These are phyloP conservation scores for Morelia viridis DNA, from an alignment of 2,797 vertebrate species.

Conservation along the genomic window DNA sequence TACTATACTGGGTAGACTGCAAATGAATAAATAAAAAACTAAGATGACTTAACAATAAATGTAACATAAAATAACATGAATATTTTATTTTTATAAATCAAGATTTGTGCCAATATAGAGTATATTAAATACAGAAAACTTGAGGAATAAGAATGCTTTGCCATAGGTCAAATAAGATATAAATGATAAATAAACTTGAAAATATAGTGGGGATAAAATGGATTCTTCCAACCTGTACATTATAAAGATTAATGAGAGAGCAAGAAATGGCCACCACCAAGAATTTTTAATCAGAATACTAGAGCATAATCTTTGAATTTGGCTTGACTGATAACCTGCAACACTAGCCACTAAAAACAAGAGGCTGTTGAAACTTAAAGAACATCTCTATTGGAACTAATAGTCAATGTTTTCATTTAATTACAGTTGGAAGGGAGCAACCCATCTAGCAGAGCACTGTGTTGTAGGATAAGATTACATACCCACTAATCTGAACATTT, in stretches of 20 bases:
- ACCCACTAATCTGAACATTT: not conserved
- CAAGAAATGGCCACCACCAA: not conserved
- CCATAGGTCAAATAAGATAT: no score
- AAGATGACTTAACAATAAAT: not conserved
- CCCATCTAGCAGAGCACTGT: not conserved
- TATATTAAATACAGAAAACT: not conserved
- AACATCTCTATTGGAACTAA: not conserved
- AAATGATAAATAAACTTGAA: not conserved
- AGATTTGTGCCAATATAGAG: not conserved
- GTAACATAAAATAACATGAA: not conserved
- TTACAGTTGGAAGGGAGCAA: not conserved
- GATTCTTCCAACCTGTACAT: not conserved
- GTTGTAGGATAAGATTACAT: not conserved
- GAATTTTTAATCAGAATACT: not conserved
- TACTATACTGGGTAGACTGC: constrained; percentile 94
- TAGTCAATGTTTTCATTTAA: not conserved
- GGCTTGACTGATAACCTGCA: not conserved
- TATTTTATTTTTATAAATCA: not conserved
- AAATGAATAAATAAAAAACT: constrained; percentile 33
- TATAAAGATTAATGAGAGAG: not conserved
- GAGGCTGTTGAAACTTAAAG: not conserved
- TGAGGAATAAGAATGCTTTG: not conserved
- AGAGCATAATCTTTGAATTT: not conserved
- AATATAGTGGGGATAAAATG: not conserved
- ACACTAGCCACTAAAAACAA: not conserved